These are phyloP conservation scores for Sapajus apella DNA, from an alignment of 2,113 vertebrate genomes.

Conservation along the genomic window DNA sequence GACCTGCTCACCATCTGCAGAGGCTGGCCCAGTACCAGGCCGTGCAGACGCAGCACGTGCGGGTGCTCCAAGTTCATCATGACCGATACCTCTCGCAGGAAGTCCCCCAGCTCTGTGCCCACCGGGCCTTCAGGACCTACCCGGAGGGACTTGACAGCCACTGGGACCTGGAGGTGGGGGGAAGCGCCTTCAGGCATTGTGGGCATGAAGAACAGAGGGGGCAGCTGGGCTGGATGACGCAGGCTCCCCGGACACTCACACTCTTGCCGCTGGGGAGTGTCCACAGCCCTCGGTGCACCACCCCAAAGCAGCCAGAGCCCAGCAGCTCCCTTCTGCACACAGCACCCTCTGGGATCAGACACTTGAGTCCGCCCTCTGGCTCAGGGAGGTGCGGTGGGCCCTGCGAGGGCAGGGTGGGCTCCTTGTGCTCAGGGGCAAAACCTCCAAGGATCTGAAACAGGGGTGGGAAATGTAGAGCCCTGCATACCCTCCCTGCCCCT, in stretches of 20 bases:
- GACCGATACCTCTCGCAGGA: constrained; percentile 90
- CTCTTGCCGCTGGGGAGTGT: constrained; percentile 84
- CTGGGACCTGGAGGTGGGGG: constrained; percentile 81
- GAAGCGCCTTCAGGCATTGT: background rate
- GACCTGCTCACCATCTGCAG: constrained; percentile 90
- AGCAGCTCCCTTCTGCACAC: constrained; percentile 87
- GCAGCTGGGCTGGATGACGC: background rate
- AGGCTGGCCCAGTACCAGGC: constrained; percentile 91
- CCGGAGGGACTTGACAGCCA: constrained; percentile 91
- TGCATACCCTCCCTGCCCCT: background rate
- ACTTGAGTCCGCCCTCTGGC: constrained; percentile 82
- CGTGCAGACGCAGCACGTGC: constrained; percentile 91
- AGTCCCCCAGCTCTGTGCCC: constrained; percentile 86
- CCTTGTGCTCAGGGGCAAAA: constrained; percentile 77
- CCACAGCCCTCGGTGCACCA: constrained; percentile 91
- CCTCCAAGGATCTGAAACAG: constrained; percentile 79
- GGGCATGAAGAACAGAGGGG: background rate
- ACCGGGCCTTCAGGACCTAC: constrained; percentile 73
- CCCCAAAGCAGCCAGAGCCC: constrained; percentile 92
- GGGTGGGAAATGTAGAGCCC: background rate
- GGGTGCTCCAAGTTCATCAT: constrained; percentile 93
- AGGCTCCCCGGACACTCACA: constrained; percentile 81
- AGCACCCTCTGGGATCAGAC: constrained; percentile 91
- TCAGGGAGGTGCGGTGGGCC: constrained; percentile 69
- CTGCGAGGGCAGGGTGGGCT: background rate